These are phyloP conservation scores for Ptychochromis oligacanthus DNA, from an alignment of 2,113 vertebrate genomes.

Conservation along the genomic window DNA sequence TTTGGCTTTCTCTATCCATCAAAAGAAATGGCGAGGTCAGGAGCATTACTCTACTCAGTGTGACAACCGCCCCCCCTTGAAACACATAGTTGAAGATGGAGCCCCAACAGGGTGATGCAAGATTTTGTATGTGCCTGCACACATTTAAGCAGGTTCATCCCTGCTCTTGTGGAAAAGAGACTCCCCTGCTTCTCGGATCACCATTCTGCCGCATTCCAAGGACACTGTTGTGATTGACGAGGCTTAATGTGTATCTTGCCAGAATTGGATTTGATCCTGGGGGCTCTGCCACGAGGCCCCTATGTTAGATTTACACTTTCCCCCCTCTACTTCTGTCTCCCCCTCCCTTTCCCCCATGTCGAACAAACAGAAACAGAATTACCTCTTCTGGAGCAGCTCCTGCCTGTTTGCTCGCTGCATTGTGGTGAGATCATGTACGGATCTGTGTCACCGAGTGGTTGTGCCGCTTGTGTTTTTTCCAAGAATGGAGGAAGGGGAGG, in stretches of 20 bases:
- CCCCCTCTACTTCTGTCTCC: constrained; percentile 45
- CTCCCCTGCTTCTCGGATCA: constrained; percentile 79
- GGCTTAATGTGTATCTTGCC: constrained; percentile 89
- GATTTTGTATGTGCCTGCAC: constrained; percentile 14
- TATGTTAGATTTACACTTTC: constrained; percentile 83
- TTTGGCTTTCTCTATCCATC: background rate
- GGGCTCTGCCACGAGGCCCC: constrained; percentile 83
- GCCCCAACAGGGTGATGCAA: background rate
- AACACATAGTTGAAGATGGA: constrained; percentile 11
- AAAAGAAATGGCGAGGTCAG: background rate
- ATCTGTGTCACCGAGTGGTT: constrained; percentile 83
- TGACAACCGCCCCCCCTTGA: background rate
- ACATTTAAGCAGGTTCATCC: constrained; percentile 66
- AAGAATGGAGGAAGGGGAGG: background rate
- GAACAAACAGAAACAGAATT: constrained; percentile 89
- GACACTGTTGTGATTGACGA: constrained; percentile 87
- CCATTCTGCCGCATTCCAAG: constrained; percentile 87
- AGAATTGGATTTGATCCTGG: constrained; percentile 92
- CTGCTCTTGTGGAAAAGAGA: constrained; percentile 69
- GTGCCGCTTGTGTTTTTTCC: constrained; percentile 47
- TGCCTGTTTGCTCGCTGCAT: constrained; percentile 66
- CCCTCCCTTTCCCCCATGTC: constrained; percentile 67
- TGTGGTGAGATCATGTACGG: constrained; percentile 76
- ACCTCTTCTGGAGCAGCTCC: constrained; percentile 74
- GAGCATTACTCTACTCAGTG: background rate